Percentiles rank a stretch among this genome's conserved stretches.
Conservation (phyloP, 2,888 invertebrate genomes). For the Octonoba sinensis region DNA sequence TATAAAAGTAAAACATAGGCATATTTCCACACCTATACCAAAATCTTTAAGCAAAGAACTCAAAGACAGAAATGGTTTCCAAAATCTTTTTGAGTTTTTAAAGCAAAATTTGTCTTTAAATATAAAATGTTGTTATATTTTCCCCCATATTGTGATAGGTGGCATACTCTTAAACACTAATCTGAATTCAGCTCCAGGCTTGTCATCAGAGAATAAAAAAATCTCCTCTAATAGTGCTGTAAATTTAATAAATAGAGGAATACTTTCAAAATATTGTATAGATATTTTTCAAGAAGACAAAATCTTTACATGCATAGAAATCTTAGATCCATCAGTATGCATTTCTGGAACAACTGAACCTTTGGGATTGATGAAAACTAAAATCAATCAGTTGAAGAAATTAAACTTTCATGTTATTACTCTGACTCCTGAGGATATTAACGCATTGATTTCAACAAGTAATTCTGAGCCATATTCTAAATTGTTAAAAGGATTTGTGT, state of each 20-base stretch:
- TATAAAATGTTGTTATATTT: constrained; percentile 39
- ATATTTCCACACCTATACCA: constrained; percentile 21
- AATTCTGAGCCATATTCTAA: background rate
- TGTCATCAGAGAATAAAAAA: background rate
- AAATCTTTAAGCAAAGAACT: constrained; percentile 47
- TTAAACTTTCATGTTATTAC: constrained; percentile 41
- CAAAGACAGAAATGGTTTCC: constrained; percentile 35
- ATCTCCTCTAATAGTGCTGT: background rate
- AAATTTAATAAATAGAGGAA: constrained; percentile 19
- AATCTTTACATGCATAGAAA: constrained; percentile 43
- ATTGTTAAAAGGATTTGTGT: background rate
- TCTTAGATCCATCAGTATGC: constrained; percentile 51
- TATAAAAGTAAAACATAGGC: background rate
- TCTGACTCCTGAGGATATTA: constrained; percentile 33
- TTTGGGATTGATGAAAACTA: constrained; percentile 51
- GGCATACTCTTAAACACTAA: constrained; percentile 33
- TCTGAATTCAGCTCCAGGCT: too few species aligned
- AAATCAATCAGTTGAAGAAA: constrained; percentile 52
- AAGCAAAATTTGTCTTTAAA: constrained; percentile 3
- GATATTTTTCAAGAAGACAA: constrained; percentile 17
- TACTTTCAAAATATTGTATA: constrained; percentile 23
- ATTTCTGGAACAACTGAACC: constrained; percentile 9
- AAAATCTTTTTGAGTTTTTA: constrained; percentile 27
- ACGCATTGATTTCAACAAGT: background rate
- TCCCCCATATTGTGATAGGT: constrained; percentile 60